Evolutionary conservation across 2,113 vertebrate genomes (phyloP).

Genomic region (Corynorhinus townsendii): DNA sequence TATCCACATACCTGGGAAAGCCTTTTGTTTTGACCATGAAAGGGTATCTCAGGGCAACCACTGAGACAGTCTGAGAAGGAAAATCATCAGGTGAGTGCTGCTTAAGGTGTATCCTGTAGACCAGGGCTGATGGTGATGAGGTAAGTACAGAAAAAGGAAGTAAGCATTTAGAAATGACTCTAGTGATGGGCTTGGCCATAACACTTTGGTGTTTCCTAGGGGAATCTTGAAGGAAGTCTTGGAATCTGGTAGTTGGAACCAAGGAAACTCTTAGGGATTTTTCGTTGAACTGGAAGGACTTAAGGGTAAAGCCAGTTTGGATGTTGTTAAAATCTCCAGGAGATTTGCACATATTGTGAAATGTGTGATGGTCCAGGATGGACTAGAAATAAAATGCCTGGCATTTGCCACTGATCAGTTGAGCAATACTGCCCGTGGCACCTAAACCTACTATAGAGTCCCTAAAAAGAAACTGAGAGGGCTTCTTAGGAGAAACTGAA

Average conservation of each 20-base stretch:
- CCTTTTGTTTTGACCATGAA: background rate
- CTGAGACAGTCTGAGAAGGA: background rate
- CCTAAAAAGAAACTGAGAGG: background rate
- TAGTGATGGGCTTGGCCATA: fast-evolving
- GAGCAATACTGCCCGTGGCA: background rate
- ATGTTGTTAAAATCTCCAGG: background rate
- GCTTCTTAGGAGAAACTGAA: background rate
- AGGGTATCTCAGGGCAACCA: background rate
- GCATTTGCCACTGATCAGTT: too few species aligned
- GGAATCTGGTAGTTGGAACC: background rate
- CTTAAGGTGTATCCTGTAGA: background rate
- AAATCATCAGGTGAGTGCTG: background rate
- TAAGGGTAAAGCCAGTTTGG: background rate
- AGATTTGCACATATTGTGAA: background rate
- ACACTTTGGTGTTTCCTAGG: background rate
- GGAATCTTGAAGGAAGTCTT: background rate
- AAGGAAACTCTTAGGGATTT: background rate
- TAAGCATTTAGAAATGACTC: background rate
- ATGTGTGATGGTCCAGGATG: fast-evolving
- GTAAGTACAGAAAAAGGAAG: background rate
- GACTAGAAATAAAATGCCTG: background rate
- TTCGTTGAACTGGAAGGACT: background rate
- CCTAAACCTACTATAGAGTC: background rate
- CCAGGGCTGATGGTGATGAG: background rate
- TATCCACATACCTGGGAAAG: background rate